These are phyloP conservation scores for Drosophila simulans DNA, from an alignment of 1,140 invertebrate genomes.

Conservation along the genomic window DNA sequence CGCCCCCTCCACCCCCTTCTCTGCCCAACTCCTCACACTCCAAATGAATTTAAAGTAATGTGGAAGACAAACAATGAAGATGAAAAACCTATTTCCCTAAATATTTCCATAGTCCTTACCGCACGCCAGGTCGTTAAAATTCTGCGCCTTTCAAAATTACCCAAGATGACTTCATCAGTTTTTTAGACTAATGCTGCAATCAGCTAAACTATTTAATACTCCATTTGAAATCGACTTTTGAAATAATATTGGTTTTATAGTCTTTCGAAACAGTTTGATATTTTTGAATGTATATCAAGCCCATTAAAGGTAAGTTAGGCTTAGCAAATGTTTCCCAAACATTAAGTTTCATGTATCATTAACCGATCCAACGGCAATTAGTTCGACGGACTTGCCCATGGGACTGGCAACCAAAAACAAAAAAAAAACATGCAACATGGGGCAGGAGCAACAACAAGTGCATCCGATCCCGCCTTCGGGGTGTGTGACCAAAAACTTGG, in stretches of 20 bases:
- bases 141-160: conserved; percentile 10
- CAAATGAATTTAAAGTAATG: conserved; percentile 48
- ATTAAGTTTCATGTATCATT: conserved; percentile 16
- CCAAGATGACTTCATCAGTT: conserved; percentile 3
- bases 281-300: background rate
- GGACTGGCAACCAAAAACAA: background rate
- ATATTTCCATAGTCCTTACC: conserved; percentile 40
- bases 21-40: background rate
- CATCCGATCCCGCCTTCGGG: conserved; percentile 42
- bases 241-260: too few relatives aligned
- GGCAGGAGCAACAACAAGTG: conserved; percentile 35
- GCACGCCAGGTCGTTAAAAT: background rate
- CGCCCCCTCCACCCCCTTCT: background rate
- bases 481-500: conserved; percentile 59
- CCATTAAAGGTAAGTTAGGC: background rate
- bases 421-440: conserved; percentile 33
- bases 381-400: conserved; percentile 21
- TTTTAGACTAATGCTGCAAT: background rate
- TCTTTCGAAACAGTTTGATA: too few relatives aligned
- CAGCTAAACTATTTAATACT: background rate
- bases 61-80: conserved; percentile 44
- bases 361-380: conserved; percentile 25
- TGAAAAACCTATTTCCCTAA: conserved; percentile 60
- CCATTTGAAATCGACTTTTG: too few relatives aligned
- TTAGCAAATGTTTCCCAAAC: conserved; percentile 2